Percentiles rank a stretch among this genome's conserved stretches.
These are phyloP conservation scores for Macropis europaea DNA, from an alignment of 2,888 invertebrate species.

Conservation along the genomic window DNA sequence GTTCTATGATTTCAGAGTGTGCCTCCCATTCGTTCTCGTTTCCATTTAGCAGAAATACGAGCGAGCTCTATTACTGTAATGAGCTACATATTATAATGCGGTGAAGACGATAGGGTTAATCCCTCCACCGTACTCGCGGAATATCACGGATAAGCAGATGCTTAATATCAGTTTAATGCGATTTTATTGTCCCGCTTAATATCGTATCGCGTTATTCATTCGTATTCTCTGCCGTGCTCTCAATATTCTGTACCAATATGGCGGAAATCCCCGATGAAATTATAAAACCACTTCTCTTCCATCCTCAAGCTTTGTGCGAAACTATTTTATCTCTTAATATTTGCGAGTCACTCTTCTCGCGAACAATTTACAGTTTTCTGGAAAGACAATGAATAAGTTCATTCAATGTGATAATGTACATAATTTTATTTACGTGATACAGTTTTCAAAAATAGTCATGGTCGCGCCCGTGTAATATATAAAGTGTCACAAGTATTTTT, in stretches of 20 bases:
- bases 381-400: no score
- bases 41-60: slow-evolving; percentile 22
- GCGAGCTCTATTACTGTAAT: slow-evolving; percentile 24
- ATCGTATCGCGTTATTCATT: slow-evolving; percentile 1
- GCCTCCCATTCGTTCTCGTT: slow-evolving; percentile 33
- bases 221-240: not conserved
- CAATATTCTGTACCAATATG: not conserved
- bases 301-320: no score
- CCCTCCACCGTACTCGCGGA: slow-evolving; percentile 16
- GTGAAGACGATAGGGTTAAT: no score
- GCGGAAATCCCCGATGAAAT: not conserved
- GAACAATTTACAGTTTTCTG: no score
- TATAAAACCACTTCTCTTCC: not conserved
- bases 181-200: slow-evolving; percentile 39
- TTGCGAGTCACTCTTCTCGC: no score
- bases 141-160: slow-evolving; percentile 24
- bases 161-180: slow-evolving; percentile 35
- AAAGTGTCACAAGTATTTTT: no score
- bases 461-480: no score
- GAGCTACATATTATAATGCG: slow-evolving; percentile 31
- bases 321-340: no score
- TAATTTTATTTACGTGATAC: no score
- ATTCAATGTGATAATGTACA: no score
- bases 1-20: slow-evolving; percentile 29
- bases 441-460: no score